Percentiles rank a stretch among this genome's conserved stretches.
Conservation (phyloP, 2,797 vertebrate genomes). For the Semaprochilodus insignis region DNA sequence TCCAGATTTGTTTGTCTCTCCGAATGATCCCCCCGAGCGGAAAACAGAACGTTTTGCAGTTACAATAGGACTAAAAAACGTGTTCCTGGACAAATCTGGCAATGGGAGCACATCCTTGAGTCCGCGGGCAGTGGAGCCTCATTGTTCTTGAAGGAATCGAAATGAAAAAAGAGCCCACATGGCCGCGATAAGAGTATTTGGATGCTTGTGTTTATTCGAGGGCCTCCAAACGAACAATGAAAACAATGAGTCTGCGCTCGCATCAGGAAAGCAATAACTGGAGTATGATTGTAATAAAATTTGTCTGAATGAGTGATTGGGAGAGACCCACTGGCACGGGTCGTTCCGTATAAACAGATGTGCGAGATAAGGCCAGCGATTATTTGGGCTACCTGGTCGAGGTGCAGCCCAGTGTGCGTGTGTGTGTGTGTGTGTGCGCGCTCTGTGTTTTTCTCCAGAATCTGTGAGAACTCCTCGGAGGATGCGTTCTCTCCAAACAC, state of each 20-base stretch:
- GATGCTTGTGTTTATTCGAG: conserved; percentile 66
- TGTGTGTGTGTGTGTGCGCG: conserved; percentile 53
- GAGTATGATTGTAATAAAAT: conserved; percentile 66
- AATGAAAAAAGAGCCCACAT: conserved; percentile 55
- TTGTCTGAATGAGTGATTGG: conserved; percentile 53
- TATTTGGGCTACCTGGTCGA: conserved; percentile 64
- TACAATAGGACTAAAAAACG: not conserved
- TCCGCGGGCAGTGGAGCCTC: not conserved
- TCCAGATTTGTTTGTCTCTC: no score
- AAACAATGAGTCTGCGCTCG: conserved; percentile 57
- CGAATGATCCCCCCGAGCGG: no score
- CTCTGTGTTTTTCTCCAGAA: conserved; percentile 43
- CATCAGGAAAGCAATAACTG: conserved; percentile 72
- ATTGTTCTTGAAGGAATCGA: conserved; percentile 45
- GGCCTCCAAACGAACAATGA: conserved; percentile 62
- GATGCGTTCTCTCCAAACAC: conserved; percentile 60
- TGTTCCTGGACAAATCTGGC: conserved; percentile 11
- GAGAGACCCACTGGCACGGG: conserved; percentile 61
- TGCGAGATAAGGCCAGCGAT: conserved; percentile 38
- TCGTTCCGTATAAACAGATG: conserved; percentile 68
- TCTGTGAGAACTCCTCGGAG: conserved; percentile 56
- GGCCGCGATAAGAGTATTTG: conserved; percentile 60
- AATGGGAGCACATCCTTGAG: not conserved
- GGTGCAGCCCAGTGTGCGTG: conserved; percentile 58
- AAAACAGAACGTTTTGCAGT: no score